phyloP scores from a whole-genome alignment of 2,888 invertebrate genomes.

The Digitonthophagus gazella region DNA sequence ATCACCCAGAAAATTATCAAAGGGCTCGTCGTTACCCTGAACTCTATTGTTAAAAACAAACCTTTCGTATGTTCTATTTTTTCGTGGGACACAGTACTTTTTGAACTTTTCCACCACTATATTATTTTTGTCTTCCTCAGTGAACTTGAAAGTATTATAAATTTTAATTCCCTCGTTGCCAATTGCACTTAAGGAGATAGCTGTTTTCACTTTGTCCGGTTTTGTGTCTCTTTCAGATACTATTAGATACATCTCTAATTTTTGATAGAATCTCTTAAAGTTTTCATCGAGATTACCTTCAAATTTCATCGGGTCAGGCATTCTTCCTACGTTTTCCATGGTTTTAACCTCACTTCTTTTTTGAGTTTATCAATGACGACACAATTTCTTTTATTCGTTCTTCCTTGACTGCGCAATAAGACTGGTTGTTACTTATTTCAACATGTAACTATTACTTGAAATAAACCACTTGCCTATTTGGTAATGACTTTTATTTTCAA shows the following conservation, averaged over 20 bases:
- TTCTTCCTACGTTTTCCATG: neutral
- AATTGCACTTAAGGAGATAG: constrained; percentile 22
- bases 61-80: constrained; percentile 28
- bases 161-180: constrained; percentile 23
- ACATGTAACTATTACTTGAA: no score
- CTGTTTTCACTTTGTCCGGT: constrained; percentile 22
- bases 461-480: no score
- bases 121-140: constrained; percentile 19
- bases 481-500: no score
- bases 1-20: constrained; percentile 28
- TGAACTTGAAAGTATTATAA: constrained; percentile 23
- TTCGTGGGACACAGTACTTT: constrained; percentile 26
- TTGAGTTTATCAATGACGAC: no score
- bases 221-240: constrained; percentile 23
- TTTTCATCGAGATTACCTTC: neutral
- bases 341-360: no score
- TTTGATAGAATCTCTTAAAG: constrained; percentile 4
- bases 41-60: constrained; percentile 25
- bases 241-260: constrained; percentile 26
- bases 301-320: constrained; percentile 3
- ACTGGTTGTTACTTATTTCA: no score
- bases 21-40: constrained; percentile 24
- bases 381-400: no score
- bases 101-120: constrained; percentile 25
- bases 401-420: no score